Evolutionary conservation across 2,888 invertebrate species (phyloP).

Genomic region (Agrochola litura): DNA sequence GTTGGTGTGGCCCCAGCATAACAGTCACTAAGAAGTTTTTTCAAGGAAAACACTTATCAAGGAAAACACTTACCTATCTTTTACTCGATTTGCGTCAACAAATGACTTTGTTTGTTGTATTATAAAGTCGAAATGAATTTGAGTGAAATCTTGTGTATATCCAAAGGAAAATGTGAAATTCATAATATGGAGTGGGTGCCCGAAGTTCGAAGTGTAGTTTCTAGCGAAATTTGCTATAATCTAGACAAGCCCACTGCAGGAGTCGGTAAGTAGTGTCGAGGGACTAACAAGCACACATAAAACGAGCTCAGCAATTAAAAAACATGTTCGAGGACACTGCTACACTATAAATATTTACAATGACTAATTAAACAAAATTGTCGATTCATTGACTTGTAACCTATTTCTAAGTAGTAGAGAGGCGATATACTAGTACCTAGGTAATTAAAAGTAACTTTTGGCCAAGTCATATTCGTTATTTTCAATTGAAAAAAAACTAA

Average conservation of each 20-base stretch:
- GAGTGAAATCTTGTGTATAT: neutral
- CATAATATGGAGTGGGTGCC: neutral
- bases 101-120: neutral
- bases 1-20: too few species aligned
- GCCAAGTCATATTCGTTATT: slow-evolving; percentile 1
- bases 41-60: too few species aligned
- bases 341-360: slow-evolving; percentile 55
- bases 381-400: slow-evolving; percentile 48
- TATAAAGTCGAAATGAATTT: neutral
- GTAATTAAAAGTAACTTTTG: slow-evolving; percentile 5
- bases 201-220: neutral
- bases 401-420: slow-evolving; percentile 26
- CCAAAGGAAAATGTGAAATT: neutral
- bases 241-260: neutral
- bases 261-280: neutral
- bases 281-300: slow-evolving; percentile 1
- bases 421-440: neutral
- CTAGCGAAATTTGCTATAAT: neutral
- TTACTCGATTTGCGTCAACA: slow-evolving; percentile 4
- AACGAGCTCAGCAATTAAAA: slow-evolving; percentile 38
- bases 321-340: slow-evolving; percentile 31
- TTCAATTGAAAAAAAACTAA: neutral
- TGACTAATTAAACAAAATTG: slow-evolving; percentile 49
- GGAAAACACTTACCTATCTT: neutral
- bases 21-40: too few species aligned